phyloP scores from a whole-genome alignment of 2,113 vertebrate species.

The Ariopsis seemanni region DNA sequence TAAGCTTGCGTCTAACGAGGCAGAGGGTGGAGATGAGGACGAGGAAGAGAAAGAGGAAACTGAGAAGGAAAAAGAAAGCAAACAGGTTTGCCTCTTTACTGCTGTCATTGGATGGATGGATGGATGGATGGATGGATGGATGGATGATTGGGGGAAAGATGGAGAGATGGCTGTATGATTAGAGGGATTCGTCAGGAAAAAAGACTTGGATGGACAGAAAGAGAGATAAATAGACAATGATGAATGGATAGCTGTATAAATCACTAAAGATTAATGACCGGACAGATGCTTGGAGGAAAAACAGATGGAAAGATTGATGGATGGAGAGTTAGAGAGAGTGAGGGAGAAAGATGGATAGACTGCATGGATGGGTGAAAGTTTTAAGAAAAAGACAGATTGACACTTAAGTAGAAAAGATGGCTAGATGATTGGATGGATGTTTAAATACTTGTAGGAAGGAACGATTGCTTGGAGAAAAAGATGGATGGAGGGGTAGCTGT shows the following conservation, averaged over 20 bases:
- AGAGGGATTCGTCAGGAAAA: background rate
- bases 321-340: background rate
- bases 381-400: background rate
- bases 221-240: background rate
- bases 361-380: background rate
- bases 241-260: background rate
- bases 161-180: background rate
- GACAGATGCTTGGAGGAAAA: background rate
- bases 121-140: background rate
- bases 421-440: too few relatives aligned
- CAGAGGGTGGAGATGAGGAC: constrained; percentile 64
- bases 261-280: too few relatives aligned
- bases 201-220: background rate
- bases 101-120: background rate
- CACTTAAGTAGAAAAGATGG: background rate
- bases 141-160: background rate
- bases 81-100: constrained; percentile 57
- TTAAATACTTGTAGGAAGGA: background rate
- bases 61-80: constrained; percentile 54
- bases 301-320: background rate
- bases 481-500: background rate
- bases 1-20: constrained; percentile 75
- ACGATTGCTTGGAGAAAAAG: background rate
- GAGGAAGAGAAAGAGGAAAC: constrained; percentile 68
- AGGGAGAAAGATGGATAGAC: too few relatives aligned